These are phyloP conservation scores for Delphinapterus leucas DNA, from an alignment of 2,113 vertebrate genomes.

Conservation along the genomic window DNA sequence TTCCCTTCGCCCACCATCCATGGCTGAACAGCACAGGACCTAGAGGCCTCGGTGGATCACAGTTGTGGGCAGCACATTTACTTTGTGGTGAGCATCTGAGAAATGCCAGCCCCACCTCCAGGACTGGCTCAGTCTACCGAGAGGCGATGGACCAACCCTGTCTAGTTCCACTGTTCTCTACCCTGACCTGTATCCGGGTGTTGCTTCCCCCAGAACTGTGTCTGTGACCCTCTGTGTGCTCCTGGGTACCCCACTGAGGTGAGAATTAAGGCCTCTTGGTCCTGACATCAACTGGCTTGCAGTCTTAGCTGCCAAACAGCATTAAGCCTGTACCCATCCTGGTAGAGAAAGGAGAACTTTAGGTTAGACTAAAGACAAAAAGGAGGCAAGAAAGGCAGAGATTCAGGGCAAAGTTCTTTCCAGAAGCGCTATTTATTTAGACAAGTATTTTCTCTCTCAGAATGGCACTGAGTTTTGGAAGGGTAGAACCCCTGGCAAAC, in stretches of 20 bases:
- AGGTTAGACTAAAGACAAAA: not conserved
- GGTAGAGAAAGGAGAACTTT: not conserved
- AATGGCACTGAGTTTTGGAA: not conserved
- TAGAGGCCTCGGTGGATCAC: too few relatives aligned
- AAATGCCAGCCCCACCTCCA: not conserved
- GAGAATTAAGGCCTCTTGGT: not conserved
- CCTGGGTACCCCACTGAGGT: not conserved
- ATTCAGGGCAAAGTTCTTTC: not conserved
- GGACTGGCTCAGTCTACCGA: too few relatives aligned
- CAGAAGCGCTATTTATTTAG: not conserved
- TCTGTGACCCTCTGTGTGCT: not conserved
- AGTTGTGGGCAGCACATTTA: rapidly evolving
- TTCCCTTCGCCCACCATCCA: not conserved
- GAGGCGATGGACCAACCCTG: not conserved
- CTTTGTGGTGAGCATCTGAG: not conserved
- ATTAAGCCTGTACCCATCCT: not conserved
- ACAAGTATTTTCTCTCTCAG: not conserved
- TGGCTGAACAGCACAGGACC: not conserved
- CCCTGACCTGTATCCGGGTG: too few relatives aligned
- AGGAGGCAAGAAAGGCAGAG: not conserved
- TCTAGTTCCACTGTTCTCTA: not conserved
- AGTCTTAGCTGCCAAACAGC: not conserved
- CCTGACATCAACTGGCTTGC: not conserved
- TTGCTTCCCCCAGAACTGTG: not conserved
- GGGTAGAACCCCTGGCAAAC: not conserved